Evolutionary conservation across 2,888 invertebrate genomes (phyloP).

Genomic region (Andrena praecox): DNA sequence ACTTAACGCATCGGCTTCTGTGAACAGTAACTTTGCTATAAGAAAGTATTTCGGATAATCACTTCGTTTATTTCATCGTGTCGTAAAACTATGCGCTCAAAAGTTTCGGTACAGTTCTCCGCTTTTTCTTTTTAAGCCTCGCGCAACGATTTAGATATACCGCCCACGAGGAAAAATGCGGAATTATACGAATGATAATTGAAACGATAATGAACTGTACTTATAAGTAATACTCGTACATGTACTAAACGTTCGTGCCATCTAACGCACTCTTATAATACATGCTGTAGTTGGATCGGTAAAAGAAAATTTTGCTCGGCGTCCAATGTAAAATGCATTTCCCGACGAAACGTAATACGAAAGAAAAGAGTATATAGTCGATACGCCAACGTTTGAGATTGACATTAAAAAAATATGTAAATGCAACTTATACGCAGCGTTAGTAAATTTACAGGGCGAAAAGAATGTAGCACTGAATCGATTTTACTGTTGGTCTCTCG

Average conservation of each 20-base stretch:
- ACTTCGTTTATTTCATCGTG: background rate
- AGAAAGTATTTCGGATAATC: no score
- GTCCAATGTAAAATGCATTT: conserved; percentile 12
- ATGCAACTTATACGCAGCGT: conserved; percentile 21
- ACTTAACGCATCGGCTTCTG: no score
- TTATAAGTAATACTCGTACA: conserved; percentile 16
- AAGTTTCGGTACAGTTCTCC: background rate
- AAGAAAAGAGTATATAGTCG: background rate
- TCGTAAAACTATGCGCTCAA: background rate
- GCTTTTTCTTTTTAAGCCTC: conserved; percentile 16
- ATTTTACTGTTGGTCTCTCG: conserved; percentile 47
- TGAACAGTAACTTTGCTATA: no score
- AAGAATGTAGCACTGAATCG: conserved; percentile 26
- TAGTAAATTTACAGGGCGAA: conserved; percentile 35
- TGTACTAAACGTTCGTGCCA: conserved; percentile 18
- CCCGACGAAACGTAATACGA: background rate
- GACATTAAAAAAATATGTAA: conserved; percentile 28
- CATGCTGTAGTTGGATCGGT: background rate
- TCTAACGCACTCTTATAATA: background rate
- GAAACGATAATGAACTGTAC: conserved; percentile 12
- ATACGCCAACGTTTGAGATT: conserved; percentile 4
- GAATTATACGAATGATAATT: background rate
- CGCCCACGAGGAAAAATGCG: background rate
- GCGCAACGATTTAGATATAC: conserved; percentile 12
- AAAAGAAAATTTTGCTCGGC: background rate